Conservation (phyloP, 2,888 invertebrate species). For the Willowsia nigromaculata region DNA sequence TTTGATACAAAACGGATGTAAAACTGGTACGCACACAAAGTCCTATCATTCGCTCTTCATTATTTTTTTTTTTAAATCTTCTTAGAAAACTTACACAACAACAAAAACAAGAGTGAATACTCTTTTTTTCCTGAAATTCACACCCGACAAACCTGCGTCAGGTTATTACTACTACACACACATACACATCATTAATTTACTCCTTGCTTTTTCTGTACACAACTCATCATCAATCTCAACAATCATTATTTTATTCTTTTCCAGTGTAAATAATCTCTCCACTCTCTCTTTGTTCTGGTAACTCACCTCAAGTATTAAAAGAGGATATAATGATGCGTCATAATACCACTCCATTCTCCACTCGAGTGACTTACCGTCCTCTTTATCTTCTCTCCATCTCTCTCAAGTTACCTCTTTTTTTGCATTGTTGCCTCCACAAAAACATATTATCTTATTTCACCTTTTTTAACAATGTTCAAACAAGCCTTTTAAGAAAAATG, state of each 20-base stretch:
- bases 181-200: conserved; percentile 9
- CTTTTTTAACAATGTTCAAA: background rate
- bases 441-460: background rate
- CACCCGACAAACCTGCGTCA: conserved; percentile 12
- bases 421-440: background rate
- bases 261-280: background rate
- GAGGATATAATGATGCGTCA: too few species aligned
- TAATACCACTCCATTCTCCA: too few species aligned
- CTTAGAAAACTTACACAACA: too few species aligned
- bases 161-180: too few species aligned
- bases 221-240: background rate
- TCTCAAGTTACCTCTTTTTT: background rate
- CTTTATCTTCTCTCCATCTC: background rate
- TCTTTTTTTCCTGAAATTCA: background rate
- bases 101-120: too few species aligned
- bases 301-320: too few species aligned
- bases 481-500: background rate
- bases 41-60: too few species aligned
- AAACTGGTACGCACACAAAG: too few species aligned
- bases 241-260: background rate
- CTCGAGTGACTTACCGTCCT: background rate
- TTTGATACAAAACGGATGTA: too few species aligned
- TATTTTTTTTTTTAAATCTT: too few species aligned
- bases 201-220: too few species aligned
- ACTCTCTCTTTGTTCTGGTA: too few species aligned